Evolutionary conservation across 1,140 invertebrate species (phyloP).

Genomic region (Drosophila azteca): DNA sequence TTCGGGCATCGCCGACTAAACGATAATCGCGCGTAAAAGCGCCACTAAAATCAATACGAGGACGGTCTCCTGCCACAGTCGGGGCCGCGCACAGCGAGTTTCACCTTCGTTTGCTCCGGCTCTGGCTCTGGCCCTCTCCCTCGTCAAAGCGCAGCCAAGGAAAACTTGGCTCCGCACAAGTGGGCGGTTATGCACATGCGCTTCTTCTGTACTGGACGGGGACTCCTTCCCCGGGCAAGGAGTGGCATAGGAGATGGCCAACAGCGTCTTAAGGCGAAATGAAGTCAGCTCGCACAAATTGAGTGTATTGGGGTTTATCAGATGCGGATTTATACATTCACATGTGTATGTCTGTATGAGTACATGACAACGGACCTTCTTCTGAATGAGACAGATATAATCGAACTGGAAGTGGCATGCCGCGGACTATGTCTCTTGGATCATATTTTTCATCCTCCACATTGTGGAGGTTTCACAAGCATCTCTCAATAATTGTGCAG

Average conservation of each 20-base stretch:
- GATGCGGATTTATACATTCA: conserved; percentile 52
- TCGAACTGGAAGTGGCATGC: neutral
- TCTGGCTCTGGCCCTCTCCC: conserved; percentile 58
- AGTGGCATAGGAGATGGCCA: neutral
- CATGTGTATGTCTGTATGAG: conserved; percentile 10
- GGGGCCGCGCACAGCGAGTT: conserved; percentile 48
- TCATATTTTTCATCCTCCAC: too few relatives aligned
- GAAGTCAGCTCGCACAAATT: conserved; percentile 52
- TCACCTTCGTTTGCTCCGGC: conserved; percentile 60
- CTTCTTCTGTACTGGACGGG: conserved; percentile 18
- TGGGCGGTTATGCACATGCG: conserved; percentile 77
- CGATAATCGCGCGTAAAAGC: conserved; percentile 81
- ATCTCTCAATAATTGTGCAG: neutral
- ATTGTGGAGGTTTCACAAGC: neutral
- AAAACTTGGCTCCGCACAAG: conserved; percentile 32
- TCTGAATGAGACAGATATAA: conserved; percentile 6
- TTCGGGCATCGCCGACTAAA: conserved; percentile 81
- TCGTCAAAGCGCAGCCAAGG: conserved; percentile 34
- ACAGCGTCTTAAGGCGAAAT: conserved; percentile 34
- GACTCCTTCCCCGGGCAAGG: neutral
- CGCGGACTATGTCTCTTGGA: neutral
- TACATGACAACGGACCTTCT: neutral
- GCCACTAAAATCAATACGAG: conserved; percentile 80
- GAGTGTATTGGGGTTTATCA: conserved; percentile 64
- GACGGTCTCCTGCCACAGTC: conserved; percentile 41